Base-by-base conservation (phyloP, 2,797 vertebrate genomes). In the Peromyscus nudipes region DNA sequence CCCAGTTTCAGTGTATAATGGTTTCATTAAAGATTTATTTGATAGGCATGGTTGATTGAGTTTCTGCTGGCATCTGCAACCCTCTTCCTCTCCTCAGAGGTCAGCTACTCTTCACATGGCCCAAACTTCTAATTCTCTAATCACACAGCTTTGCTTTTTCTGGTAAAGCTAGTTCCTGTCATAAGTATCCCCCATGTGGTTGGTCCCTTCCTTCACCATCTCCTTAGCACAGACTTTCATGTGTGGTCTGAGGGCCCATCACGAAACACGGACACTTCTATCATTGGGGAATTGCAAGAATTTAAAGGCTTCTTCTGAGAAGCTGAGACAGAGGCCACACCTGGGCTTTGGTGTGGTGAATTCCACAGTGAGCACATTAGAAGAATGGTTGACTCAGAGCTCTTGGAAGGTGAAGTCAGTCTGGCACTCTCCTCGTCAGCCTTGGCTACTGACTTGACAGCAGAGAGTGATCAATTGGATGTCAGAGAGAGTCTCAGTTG, bases 1-100 rank as follows among this genome's bases (percentile, higher is more conserved):
- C 14, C 5, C 76, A 37, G 14, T 11, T 87, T 73, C 46, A 73
- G 25, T 52, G 25, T 81, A 13, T 25, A 55, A 31, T 29, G 16
- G 79, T 92, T 79, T 92, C 40, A 96, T 23, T 62, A 64, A 85
- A 86, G 19, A 25, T 92, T 89, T 37, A 29, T 67, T 86, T 14
- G 9, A 5, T 29, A 31, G 25, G 3, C 13, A 76, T n/a, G 27
- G n/a, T 29, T 52, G 34, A 29, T 79, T 67, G 40, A 57, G 9
- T 37, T 43, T 23, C 64, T 93, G 25, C 12, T 76, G 46, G 6
- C 19, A 16, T 80, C 40, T 91, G 23, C 4, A 14, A 0, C 3
- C 34, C 29, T 37, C 80, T 17, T 73, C 57, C 25, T 4, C 6
- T 95, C 14, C 40, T 11, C 17, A 81, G 57, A 76, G 31, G 25